These are phyloP conservation scores for Alexandromys fortis DNA, from an alignment of 2,113 vertebrate species.

Conservation along the genomic window DNA sequence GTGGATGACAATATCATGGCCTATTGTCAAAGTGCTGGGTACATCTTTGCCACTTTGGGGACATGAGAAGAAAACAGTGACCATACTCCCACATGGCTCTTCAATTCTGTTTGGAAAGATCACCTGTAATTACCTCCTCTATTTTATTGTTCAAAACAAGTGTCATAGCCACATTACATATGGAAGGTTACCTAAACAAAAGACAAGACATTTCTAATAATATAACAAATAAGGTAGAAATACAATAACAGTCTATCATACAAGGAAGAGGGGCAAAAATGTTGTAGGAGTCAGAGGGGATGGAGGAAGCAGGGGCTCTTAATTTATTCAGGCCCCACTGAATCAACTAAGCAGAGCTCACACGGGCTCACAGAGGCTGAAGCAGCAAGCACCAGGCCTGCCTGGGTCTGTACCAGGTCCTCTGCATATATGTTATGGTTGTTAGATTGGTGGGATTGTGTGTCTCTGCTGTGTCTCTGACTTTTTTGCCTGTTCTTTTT, in stretches of 20 bases:
- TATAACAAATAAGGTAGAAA: not conserved
- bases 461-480: not conserved
- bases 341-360: not conserved
- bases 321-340: not conserved
- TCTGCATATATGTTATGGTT: not conserved
- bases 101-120: slow-evolving; percentile 2
- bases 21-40: not conserved
- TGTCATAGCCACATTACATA: not conserved
- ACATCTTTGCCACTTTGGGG: not conserved
- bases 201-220: not conserved
- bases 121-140: not conserved
- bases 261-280: not conserved
- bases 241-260: not conserved
- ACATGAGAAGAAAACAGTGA: not conserved
- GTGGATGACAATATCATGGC: not conserved
- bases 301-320: not conserved
- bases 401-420: not conserved
- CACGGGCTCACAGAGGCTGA: not conserved
- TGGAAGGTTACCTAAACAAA: not conserved
- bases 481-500: not conserved
- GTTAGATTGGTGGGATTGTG: not conserved
- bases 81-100: not conserved
- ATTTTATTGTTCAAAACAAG: not conserved
- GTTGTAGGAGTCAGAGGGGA: not conserved
- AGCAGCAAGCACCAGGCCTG: not conserved